Conservation (phyloP, 2,113 vertebrate genomes). For the Mustela nigripes region DNA sequence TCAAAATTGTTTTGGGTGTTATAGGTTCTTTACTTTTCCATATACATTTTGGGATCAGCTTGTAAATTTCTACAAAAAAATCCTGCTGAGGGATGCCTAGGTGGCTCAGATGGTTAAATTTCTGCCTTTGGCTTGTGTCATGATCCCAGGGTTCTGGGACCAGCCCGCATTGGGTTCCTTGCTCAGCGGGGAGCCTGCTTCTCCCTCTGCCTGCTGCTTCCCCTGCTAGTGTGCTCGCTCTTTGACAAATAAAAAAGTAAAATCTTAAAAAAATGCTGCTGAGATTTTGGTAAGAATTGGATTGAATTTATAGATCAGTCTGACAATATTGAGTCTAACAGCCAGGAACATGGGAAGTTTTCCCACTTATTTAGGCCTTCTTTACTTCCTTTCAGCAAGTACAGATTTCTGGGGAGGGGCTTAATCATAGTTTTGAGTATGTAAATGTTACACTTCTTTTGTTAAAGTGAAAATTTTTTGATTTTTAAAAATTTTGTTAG, state of each 20-base stretch:
- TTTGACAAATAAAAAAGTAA: too few relatives aligned
- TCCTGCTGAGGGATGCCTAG: neutral
- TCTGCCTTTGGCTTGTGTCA: too few relatives aligned
- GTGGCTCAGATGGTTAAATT: too few relatives aligned
- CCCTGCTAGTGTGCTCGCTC: too few relatives aligned
- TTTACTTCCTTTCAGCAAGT: neutral
- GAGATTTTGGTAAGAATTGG: neutral
- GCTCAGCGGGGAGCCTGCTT: too few relatives aligned
- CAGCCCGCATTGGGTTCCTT: too few relatives aligned
- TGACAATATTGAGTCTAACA: neutral
- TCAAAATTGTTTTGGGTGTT: neutral
- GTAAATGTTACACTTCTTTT: neutral
- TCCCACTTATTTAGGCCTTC: neutral
- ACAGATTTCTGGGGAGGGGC: too few relatives aligned
- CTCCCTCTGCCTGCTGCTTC: too few relatives aligned
- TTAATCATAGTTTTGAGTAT: neutral
- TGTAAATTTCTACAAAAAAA: neutral
- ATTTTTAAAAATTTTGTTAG: too few relatives aligned
- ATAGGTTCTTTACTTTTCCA: neutral
- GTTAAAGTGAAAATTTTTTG: neutral
- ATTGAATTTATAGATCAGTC: neutral
- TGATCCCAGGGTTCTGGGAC: too few relatives aligned
- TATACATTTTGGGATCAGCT: neutral
- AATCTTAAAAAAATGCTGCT: neutral
- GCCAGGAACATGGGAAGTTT: neutral